These are phyloP conservation scores for Serrognathus titanus DNA, from an alignment of 2,888 invertebrate species.

Conservation along the genomic window DNA sequence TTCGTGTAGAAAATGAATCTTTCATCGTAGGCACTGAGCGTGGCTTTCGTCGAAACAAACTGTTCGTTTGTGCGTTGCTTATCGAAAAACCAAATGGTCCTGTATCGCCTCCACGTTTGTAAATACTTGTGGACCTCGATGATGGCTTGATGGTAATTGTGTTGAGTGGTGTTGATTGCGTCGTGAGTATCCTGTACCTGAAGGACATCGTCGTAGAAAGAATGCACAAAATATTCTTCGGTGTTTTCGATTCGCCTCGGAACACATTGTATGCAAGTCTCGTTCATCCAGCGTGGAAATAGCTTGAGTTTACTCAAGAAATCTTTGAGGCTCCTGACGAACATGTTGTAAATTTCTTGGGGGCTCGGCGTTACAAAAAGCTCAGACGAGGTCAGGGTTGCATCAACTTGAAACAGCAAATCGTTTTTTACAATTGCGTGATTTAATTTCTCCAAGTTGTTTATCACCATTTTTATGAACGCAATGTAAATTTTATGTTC, in stretches of 20 bases:
- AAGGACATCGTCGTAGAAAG: conserved; percentile 77
- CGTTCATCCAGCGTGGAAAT: conserved; percentile 84
- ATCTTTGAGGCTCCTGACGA: conserved; percentile 71
- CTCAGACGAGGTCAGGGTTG: conserved; percentile 69
- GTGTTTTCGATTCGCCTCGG: conserved; percentile 59
- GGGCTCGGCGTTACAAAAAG: conserved; percentile 72
- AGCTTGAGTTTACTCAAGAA: conserved; percentile 70
- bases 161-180: conserved; percentile 63
- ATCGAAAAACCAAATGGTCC: conserved; percentile 73
- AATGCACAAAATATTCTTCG: conserved; percentile 61
- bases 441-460: conserved; percentile 70
- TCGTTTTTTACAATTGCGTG: conserved; percentile 52
- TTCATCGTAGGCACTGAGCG: conserved; percentile 71
- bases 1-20: conserved; percentile 81
- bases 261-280: conserved; percentile 71
- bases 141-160: conserved; percentile 63
- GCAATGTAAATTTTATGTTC: conserved; percentile 74
- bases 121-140: conserved; percentile 61
- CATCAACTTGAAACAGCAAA: conserved; percentile 76
- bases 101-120: conserved; percentile 69
- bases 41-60: conserved; percentile 65
- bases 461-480: conserved; percentile 62
- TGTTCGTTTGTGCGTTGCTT: conserved; percentile 72
- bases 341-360: conserved; percentile 73
- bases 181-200: conserved; percentile 69